A percentile compares a stretch with the other conserved stretches of the same genome.
Evolutionary conservation across 2,113 vertebrate genomes (phyloP).

Genomic region (Mobula hypostoma): DNA sequence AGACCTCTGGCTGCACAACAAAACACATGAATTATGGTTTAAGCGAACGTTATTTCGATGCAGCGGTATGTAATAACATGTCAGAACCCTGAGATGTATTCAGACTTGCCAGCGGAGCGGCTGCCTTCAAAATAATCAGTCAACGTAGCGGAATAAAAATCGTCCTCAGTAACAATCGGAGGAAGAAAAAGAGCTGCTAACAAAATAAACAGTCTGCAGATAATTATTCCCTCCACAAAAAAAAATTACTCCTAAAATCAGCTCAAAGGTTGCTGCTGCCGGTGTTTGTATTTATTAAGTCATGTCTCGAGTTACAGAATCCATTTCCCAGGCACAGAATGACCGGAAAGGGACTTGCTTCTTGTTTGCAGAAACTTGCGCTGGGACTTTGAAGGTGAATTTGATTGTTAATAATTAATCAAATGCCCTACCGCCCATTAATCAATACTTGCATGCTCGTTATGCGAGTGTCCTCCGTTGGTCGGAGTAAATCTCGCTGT

Average conservation of each 20-base stretch:
- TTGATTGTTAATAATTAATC: background rate
- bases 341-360: background rate
- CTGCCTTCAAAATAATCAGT: background rate
- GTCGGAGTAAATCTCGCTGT: no score
- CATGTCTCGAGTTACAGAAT: background rate
- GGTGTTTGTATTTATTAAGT: background rate
- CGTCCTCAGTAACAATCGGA: background rate
- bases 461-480: no score
- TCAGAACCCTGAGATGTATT: conserved; percentile 25
- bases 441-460: background rate
- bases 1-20: conserved; percentile 1
- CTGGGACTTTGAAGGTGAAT: background rate
- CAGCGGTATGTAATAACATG: conserved; percentile 27
- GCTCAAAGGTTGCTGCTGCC: background rate
- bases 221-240: background rate
- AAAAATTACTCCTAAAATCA: no score
- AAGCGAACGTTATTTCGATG: conserved; percentile 15
- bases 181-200: background rate
- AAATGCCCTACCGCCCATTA: background rate
- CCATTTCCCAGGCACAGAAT: background rate
- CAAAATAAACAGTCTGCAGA: background rate
- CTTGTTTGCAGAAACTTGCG: background rate
- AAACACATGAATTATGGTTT: conserved; percentile 31
- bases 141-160: conserved; percentile 19
- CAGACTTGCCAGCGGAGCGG: background rate